Evolutionary conservation across 2,113 vertebrate species (phyloP).

Genomic region (Hippocampus zosterae): DNA sequence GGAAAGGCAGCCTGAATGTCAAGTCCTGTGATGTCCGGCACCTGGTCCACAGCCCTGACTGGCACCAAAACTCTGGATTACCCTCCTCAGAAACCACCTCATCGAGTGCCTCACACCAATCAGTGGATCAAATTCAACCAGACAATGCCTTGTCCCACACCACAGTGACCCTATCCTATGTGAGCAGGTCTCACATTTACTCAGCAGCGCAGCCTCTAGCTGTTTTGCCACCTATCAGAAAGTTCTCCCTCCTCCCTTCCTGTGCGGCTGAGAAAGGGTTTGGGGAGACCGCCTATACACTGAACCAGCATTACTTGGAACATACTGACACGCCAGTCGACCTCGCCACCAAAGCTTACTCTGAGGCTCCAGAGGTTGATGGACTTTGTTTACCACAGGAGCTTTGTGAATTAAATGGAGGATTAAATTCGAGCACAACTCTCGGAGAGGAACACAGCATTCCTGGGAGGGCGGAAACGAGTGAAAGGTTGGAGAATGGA

Average conservation of each 20-base stretch:
- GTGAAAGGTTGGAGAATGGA: constrained; percentile 43
- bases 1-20: constrained; percentile 50
- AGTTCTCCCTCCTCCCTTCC: constrained; percentile 54
- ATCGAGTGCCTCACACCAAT: constrained; percentile 35
- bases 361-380: constrained; percentile 45
- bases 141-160: constrained; percentile 74
- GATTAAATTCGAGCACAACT: constrained; percentile 18
- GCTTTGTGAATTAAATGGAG: constrained; percentile 44
- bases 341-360: constrained; percentile 47
- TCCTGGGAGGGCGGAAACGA: constrained; percentile 11
- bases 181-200: constrained; percentile 73
- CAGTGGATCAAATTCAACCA: constrained; percentile 67
- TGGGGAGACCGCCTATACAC: constrained; percentile 34
- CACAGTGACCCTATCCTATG: constrained; percentile 75
- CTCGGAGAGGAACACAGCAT: constrained; percentile 21
- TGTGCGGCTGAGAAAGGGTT: constrained; percentile 47
- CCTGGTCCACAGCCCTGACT: constrained; percentile 54
- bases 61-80: constrained; percentile 58
- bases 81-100: constrained; percentile 49
- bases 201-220: constrained; percentile 52
- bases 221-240: constrained; percentile 55
- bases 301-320: constrained; percentile 58
- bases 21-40: constrained; percentile 51
- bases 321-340: constrained; percentile 47
- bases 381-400: constrained; percentile 28